Percentiles rank a stretch among this genome's conserved stretches.
phyloP scores from a whole-genome alignment of 1,140 invertebrate species.

The Solenopsis fugax region DNA sequence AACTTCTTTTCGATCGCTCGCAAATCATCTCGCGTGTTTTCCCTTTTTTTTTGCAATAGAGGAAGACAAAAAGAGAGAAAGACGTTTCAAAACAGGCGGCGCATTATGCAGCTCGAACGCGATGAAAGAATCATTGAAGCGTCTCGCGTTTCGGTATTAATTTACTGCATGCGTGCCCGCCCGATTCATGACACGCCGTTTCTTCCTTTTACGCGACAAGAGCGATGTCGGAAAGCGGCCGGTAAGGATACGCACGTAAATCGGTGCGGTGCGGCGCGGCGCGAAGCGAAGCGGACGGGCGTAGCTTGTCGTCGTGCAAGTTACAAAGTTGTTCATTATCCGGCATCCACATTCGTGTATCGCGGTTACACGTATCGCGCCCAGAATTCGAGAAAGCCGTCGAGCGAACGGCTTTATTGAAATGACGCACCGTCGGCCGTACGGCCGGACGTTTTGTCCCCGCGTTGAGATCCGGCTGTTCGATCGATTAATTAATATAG shows the following conservation, averaged over 20 bases:
- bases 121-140: slow-evolving; percentile 57
- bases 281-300: background rate
- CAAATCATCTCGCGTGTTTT: slow-evolving; percentile 16
- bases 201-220: slow-evolving; percentile 7
- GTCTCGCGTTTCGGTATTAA: slow-evolving; percentile 63
- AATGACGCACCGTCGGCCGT: slow-evolving; percentile 9
- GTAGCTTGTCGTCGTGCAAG: slow-evolving; percentile 19
- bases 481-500: slow-evolving; percentile 31
- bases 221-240: slow-evolving; percentile 13
- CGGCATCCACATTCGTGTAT: background rate
- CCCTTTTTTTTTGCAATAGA: background rate
- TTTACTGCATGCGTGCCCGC: slow-evolving; percentile 50
- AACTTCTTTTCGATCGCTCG: slow-evolving; percentile 7
- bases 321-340: slow-evolving; percentile 36
- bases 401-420: slow-evolving; percentile 29
- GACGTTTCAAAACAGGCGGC: slow-evolving; percentile 24
- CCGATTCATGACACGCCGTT: slow-evolving; percentile 38
- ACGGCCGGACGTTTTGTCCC: background rate
- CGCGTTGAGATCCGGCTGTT: background rate
- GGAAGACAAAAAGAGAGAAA: background rate
- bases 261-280: background rate
- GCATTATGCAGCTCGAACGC: slow-evolving; percentile 41
- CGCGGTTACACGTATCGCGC: slow-evolving; percentile 7
- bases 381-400: slow-evolving; percentile 14
- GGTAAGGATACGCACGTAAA: slow-evolving; percentile 10